Base-by-base conservation (phyloP, 2,113 vertebrate genomes). In the Hystrix cristata region DNA sequence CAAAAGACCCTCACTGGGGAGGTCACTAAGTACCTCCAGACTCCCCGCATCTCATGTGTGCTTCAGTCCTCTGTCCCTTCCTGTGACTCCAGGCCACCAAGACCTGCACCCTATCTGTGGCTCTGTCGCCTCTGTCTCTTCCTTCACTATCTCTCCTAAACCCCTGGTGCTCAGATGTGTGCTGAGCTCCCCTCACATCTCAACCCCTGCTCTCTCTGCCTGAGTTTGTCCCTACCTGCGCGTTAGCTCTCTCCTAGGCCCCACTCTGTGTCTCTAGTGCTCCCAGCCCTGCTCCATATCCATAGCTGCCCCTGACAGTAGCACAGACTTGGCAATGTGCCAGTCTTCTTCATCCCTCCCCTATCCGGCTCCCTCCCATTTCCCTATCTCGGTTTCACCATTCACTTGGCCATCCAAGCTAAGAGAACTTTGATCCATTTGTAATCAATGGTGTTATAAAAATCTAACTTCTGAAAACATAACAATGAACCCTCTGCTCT, bases 381-480 rank as follows among this genome's bases (percentile, higher is more conserved):
- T 43, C 59, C 62, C 62, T 38, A 15, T 19, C 74, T 78, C 25
- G 65, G 29, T 67, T 91, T 62, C 59, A 38, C 51, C 15, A 67
- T 92, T 92, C 7, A 81, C 53, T 4, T 25, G 60, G 16, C 31
- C 43, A 79, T 21, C 51, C 69, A 86, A 69, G 64, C 65, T 53
- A 96, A 89, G 60, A 86, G 67, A 95, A 88, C 3, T 34, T 57
- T 13, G 11, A 55, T 51, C 76, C 59, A 71, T 57, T 91, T 93
- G 71, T 72, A 78, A 93, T 82, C 46, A 25, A 74, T 7, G 31
- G 43, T 34, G 25, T 53, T 65, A 86, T 31, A 81, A 95, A 92
- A 90, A 76, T 7, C 43, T 69, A 85, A 64, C 19, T 90, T 71
- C 46, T 60, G 91, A 69, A 86, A 84, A 43, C 38, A 74, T 31